Conservation (phyloP, 2,888 invertebrate genomes). For the Cecidostiba fungosa region DNA sequence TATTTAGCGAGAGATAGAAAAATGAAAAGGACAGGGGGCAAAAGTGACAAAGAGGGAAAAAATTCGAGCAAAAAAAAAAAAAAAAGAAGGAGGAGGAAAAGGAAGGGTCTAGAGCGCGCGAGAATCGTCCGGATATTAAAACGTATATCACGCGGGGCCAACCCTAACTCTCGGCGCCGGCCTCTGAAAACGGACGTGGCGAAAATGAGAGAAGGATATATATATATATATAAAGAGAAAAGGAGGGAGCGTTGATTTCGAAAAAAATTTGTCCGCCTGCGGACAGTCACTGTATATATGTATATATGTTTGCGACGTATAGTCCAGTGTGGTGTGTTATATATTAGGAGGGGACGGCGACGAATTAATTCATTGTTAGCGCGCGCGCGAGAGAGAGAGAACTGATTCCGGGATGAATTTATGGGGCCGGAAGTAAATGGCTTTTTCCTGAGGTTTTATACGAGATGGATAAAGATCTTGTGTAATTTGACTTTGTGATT, state of each 20-base stretch:
- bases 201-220: constrained; percentile 33
- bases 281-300: not conserved
- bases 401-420: not conserved
- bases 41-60: constrained; percentile 22
- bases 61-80: not conserved
- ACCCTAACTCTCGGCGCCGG: constrained; percentile 25
- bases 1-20: constrained; percentile 32
- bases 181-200: constrained; percentile 27
- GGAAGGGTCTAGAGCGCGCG: constrained; percentile 2
- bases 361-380: not conserved
- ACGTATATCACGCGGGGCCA: constrained; percentile 47
- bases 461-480: not conserved
- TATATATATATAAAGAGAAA: not conserved
- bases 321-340: not conserved
- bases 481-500: no score
- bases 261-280: constrained; percentile 9
- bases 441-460: not conserved
- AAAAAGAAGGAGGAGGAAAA: not conserved
- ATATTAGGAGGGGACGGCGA: not conserved
- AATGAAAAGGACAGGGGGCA: constrained; percentile 9
- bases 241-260: constrained; percentile 22
- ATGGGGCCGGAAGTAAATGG: not conserved
- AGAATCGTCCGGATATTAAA: constrained; percentile 59
- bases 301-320: not conserved
- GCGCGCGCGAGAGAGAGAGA: not conserved